Evolutionary conservation across 2,888 invertebrate species (phyloP), one percentile per base, ranked within the genome.

Genomic region (Drosophila ezoana): DNA sequence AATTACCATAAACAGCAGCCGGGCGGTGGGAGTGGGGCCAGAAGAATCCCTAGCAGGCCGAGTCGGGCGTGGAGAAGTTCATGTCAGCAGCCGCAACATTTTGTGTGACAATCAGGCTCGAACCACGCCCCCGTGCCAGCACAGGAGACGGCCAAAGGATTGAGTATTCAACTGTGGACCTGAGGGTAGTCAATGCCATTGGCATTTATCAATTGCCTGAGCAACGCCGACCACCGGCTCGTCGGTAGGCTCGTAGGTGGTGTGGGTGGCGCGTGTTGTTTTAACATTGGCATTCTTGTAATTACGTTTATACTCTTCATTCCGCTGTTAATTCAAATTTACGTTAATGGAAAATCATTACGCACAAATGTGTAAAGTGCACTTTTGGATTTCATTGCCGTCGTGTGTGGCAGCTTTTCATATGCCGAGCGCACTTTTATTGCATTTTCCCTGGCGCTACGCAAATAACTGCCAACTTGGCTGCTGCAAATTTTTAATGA

Each of bases 321-420:
- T 60, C 68, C 66, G 43, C 59, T 70, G 87, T 87, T 89, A 86
- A 89, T 89, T 89, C 86, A 86, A 86, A 86, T 86, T 86, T 89
- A 86, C 86, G 89, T 89, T 86, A 86, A 86, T 86, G 86, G 89
- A 89, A 89, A 86, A 89, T 86, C 89, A 86, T 86, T 89, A 80
- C 79, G 85, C 89, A 82, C 80, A 86, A 89, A 89, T 87, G 82
- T 89, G 88, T 69, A 85, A 84, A 85, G 87, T 84, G 85, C 85
- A 87, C 87, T 85, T 85, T 79, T 67, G 72, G 61, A 66, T 69
- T 67, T 58, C 71, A 70, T 59, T 67, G 65, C 61, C 60, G 62
- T 28, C 40, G 11, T 18, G 18, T 68, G 68, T 41, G 56, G 33
- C 52, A 72, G 59, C 66, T 56, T 59, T 63, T 61, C 58, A 44